A percentile compares a stretch with the other conserved stretches of the same genome.
These are phyloP conservation scores for Tetanocera ferruginea DNA, from an alignment of 2,888 invertebrate species.

Conservation along the genomic window DNA sequence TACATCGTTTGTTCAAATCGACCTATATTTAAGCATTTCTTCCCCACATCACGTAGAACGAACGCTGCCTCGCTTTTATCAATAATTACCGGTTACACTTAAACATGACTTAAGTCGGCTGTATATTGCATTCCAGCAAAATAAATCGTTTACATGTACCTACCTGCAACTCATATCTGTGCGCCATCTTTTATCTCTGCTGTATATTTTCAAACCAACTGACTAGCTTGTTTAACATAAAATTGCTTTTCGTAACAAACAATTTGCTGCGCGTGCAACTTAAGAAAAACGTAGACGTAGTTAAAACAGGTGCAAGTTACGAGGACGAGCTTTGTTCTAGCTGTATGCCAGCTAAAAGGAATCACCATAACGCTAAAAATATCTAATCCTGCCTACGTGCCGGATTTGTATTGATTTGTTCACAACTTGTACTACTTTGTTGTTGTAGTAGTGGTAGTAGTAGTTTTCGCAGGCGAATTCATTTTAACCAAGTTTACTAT, in stretches of 20 bases:
- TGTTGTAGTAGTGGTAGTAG: background rate
- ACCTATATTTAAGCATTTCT: background rate
- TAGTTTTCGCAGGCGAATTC: background rate
- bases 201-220: background rate
- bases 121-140: background rate
- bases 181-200: background rate
- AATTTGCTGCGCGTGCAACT: background rate
- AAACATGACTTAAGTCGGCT: background rate
- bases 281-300: background rate
- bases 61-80: background rate
- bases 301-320: background rate
- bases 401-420: conserved; percentile 17
- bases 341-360: background rate
- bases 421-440: background rate
- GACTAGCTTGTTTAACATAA: background rate
- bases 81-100: conserved; percentile 8
- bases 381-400: conserved; percentile 23
- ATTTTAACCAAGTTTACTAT: background rate
- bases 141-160: background rate
- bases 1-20: background rate
- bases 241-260: background rate
- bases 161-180: background rate
- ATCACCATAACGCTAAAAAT: conserved; percentile 17
- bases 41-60: background rate
- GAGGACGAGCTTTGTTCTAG: background rate